A percentile compares a stretch with the other conserved stretches of the same genome.
These are phyloP conservation scores for Epsilonema sp. DNA, from an alignment of 2,888 invertebrate genomes.

Conservation along the genomic window DNA sequence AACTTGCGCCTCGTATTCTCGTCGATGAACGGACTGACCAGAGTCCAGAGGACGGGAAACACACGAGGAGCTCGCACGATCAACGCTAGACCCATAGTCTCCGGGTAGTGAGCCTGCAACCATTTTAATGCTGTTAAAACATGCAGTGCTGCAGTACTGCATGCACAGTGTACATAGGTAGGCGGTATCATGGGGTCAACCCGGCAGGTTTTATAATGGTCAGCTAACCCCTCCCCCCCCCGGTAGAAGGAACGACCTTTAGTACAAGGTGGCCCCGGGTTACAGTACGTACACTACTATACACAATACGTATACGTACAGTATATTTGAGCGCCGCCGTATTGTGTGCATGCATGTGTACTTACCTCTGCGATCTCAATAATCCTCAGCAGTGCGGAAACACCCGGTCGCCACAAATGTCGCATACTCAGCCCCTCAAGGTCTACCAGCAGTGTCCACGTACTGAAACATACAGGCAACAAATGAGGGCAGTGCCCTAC, in stretches of 20 bases:
- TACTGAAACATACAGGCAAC: slow-evolving; percentile 35
- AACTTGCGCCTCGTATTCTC: slow-evolving; percentile 48
- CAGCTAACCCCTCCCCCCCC: too few relatives aligned
- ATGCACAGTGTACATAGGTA: too few relatives aligned
- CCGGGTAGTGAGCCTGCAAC: slow-evolving; percentile 69
- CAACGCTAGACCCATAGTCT: slow-evolving; percentile 73
- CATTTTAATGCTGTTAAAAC: background rate
- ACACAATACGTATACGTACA: too few relatives aligned
- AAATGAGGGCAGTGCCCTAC: background rate
- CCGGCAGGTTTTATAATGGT: too few relatives aligned
- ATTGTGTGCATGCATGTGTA: too few relatives aligned
- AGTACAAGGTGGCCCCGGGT: too few relatives aligned
- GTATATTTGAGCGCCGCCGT: too few relatives aligned
- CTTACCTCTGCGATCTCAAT: slow-evolving; percentile 49
- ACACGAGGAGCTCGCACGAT: slow-evolving; percentile 77
- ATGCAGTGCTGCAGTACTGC: too few relatives aligned
- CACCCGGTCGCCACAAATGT: slow-evolving; percentile 80
- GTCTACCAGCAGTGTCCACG: slow-evolving; percentile 75
- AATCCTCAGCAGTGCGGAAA: slow-evolving; percentile 43
- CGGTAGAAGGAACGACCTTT: too few relatives aligned
- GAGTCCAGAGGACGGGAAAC: slow-evolving; percentile 83
- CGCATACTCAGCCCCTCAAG: slow-evolving; percentile 83
- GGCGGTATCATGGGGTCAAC: background rate
- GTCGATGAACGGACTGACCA: slow-evolving; percentile 82
- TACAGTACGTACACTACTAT: too few relatives aligned